Evolutionary conservation across 2,888 invertebrate species (phyloP).

Genomic region (Drosophila gaucha): DNA sequence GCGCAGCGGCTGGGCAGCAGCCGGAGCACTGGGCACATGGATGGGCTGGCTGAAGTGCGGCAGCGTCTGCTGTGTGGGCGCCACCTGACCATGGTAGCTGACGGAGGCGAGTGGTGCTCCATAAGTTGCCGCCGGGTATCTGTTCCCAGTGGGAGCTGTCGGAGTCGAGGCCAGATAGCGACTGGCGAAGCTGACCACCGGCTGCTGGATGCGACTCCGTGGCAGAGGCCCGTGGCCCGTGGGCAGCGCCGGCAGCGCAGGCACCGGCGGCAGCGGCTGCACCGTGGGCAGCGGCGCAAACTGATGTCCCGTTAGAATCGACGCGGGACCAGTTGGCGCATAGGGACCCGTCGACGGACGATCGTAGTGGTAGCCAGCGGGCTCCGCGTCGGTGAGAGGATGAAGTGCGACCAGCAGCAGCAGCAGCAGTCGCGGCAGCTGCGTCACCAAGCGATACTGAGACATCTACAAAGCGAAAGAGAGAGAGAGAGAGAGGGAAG

Average conservation of each 20-base stretch:
- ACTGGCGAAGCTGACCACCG: constrained; percentile 17
- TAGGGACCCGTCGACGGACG: constrained; percentile 42
- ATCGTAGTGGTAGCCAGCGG: constrained; percentile 77
- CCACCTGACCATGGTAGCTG: constrained; percentile 48
- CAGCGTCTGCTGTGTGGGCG: constrained; percentile 18
- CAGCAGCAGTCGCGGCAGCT: constrained; percentile 23
- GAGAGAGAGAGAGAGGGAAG: not conserved
- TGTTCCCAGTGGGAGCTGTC: constrained; percentile 16
- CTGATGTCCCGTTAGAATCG: constrained; percentile 59
- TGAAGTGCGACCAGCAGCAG: constrained; percentile 38
- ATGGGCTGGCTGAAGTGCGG: constrained; percentile 34
- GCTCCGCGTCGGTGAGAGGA: constrained; percentile 17
- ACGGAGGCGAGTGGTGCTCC: constrained; percentile 47
- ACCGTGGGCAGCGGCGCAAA: constrained; percentile 74
- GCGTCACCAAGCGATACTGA: constrained; percentile 14
- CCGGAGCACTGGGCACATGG: constrained; percentile 52
- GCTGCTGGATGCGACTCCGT: constrained; percentile 40
- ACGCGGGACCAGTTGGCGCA: constrained; percentile 30
- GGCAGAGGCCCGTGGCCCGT: constrained; percentile 63
- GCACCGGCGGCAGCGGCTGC: constrained; percentile 80
- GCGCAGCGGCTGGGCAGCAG: constrained; percentile 57
- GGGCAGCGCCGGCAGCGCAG: constrained; percentile 76
- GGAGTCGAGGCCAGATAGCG: constrained; percentile 41
- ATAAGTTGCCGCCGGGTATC: constrained; percentile 39
- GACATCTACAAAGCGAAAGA: constrained; percentile 55